phyloP scores from a whole-genome alignment of 2,113 vertebrate species.

The Cottus gobio region DNA sequence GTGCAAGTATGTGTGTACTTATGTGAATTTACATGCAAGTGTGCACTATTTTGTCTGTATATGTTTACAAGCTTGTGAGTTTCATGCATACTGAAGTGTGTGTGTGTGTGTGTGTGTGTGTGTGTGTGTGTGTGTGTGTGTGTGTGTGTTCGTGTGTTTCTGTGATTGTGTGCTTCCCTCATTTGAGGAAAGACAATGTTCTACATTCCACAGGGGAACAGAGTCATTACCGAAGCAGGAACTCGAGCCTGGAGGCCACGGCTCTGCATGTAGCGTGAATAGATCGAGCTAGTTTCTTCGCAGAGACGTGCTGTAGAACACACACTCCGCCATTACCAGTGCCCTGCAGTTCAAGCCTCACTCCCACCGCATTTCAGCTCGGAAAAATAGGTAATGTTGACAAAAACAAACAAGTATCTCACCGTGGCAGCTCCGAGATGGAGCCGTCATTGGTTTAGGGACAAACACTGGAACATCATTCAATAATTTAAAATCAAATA shows the following conservation, averaged over 20 bases:
- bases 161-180: conserved; percentile 71
- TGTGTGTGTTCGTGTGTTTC: conserved; percentile 25
- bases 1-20: conserved; percentile 23
- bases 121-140: conserved; percentile 21
- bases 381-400: conserved; percentile 60
- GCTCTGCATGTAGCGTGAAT: conserved; percentile 78
- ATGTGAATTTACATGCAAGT: conserved; percentile 33
- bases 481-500: conserved; percentile 19
- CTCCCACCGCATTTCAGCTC: conserved; percentile 61
- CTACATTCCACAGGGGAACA: conserved; percentile 83
- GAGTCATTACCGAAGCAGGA: conserved; percentile 82
- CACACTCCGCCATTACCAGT: conserved; percentile 72
- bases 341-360: conserved; percentile 76
- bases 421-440: conserved; percentile 6
- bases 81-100: conserved; percentile 65
- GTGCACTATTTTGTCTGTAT: conserved; percentile 66
- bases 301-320: conserved; percentile 76
- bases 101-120: conserved; percentile 33
- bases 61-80: conserved; percentile 74
- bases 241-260: conserved; percentile 78
- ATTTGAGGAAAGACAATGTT: conserved; percentile 83
- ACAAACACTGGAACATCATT: conserved; percentile 8
- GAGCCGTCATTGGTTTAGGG: conserved; percentile 15
- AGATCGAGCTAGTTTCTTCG: conserved; percentile 74
- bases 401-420: conserved; percentile 65